Base-by-base conservation (phyloP, 1,140 invertebrate genomes). In the Riptortus pedestris region DNA sequence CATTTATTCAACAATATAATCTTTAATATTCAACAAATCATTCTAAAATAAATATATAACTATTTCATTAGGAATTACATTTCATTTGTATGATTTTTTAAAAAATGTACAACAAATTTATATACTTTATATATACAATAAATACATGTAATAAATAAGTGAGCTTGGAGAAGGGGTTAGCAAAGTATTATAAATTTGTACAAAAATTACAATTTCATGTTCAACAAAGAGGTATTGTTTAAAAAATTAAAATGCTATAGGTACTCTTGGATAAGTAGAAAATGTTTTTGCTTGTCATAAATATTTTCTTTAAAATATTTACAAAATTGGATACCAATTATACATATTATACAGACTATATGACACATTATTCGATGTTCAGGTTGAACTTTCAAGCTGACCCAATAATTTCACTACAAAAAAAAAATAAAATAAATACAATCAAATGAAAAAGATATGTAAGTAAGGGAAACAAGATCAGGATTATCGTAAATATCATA, bases 341-440 rank as follows among this genome's bases (percentile, higher is more conserved):
- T 26, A 27, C 3, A 11, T 16, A 5, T 18, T 3, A 26, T 18
- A 20, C n/a, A 1, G 16, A 12, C 24, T 55, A 2, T 55, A 55
- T 55, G 1, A 55, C 24, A 55, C 51, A 9, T 55, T 24, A 26
- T 55, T 55, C 24, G 51, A 24, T 55, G 51, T 16, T 55, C 31
- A n/a, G n/a, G 31, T 14, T 38, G 5, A 14, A 38, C 14, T 38
- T 38, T 38, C 31, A 38, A 38, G 76, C 76, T 55, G 76, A 77
- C 69, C 76, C 75, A 65, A 77, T 68, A 48, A 78, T 71, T 71
- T 78, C 75, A 68, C 77, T 78, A 67, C 27, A 74, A 73, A 65
- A 70, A 65, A 65, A 67, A 43, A 27, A 11, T 33, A 27, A 62
- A 9, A 27, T 66, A 24, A 5, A 26, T 43, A 43, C 22, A 24